Conservation (phyloP, 2,113 vertebrate genomes). For the Chloebia gouldiae region DNA sequence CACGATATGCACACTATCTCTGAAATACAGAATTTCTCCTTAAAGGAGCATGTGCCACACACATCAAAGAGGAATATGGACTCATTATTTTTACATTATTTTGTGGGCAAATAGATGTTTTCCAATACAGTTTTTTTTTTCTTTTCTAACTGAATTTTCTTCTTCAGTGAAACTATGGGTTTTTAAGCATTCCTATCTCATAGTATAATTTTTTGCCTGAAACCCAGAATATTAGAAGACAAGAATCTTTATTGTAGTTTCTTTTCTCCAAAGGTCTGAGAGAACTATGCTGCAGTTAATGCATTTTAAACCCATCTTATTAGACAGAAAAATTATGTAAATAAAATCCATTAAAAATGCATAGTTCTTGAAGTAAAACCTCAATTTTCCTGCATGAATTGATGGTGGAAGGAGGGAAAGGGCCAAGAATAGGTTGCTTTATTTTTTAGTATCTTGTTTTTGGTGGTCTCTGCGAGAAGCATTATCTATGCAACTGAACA, state of each 20-base stretch:
- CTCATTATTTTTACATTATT: constrained; percentile 86
- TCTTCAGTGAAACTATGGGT: constrained; percentile 71
- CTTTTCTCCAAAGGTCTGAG: constrained; percentile 36
- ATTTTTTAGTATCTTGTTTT: not conserved
- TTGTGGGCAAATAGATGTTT: constrained; percentile 82
- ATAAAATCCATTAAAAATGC: constrained; percentile 57
- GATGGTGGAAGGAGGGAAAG: not conserved
- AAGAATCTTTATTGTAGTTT: constrained; percentile 22
- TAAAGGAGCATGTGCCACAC: constrained; percentile 79
- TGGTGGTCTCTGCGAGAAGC: not conserved
- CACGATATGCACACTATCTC: constrained; percentile 81
- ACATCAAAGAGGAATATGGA: constrained; percentile 80
- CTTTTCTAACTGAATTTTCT: constrained; percentile 74
- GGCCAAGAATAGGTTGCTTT: not conserved
- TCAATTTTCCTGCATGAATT: not conserved
- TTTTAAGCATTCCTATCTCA: constrained; percentile 69
- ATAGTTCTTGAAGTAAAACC: not conserved
- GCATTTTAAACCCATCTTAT: constrained; percentile 43
- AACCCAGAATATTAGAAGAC: constrained; percentile 43
- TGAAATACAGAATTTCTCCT: constrained; percentile 82
- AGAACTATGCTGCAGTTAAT: constrained; percentile 39
- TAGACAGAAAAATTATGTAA: constrained; percentile 35
- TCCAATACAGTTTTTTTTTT: constrained; percentile 68
- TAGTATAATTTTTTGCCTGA: constrained; percentile 48
- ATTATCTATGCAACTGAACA: fast-evolving